A percentile compares a stretch with the other conserved stretches of the same genome.
phyloP scores from a whole-genome alignment of 1,140 invertebrate genomes.

The Hydropsyche tenuis region DNA sequence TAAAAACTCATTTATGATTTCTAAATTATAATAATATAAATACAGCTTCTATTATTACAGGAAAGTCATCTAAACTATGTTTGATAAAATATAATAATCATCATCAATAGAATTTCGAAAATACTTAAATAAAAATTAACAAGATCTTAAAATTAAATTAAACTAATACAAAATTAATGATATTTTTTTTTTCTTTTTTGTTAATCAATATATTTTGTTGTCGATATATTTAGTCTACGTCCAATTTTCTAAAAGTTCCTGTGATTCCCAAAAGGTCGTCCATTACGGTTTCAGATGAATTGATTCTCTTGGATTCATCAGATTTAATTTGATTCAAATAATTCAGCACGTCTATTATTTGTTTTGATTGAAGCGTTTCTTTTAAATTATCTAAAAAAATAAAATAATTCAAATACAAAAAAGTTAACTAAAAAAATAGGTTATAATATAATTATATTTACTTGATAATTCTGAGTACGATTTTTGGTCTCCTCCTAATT shows the following conservation, averaged over 20 bases:
- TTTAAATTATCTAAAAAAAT: not conserved
- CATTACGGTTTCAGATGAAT: not conserved
- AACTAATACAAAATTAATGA: not conserved
- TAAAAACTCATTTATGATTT: no score
- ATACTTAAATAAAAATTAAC: not conserved
- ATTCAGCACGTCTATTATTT: not conserved
- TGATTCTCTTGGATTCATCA: conserved; percentile 17
- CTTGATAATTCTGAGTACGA: conserved; percentile 3
- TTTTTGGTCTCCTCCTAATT: conserved; percentile 29
- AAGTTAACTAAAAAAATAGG: not conserved
- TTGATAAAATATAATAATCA: no score
- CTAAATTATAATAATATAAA: no score
- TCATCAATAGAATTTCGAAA: not conserved
- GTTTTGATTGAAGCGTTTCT: not conserved
- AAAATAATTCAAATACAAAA: not conserved
- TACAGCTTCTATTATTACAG: no score
- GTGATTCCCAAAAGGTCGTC: conserved; percentile 8
- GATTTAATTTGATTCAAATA: not conserved
- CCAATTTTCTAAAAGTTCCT: conserved; percentile 33
- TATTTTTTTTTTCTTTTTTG: not conserved
- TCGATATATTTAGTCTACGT: conserved; percentile 11
- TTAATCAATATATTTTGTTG: not conserved
- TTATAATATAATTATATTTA: not conserved
- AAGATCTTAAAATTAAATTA: not conserved
- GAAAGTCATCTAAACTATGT: no score